Conservation (phyloP, 2,113 vertebrate genomes). For the Girardinichthys multiradiatus region DNA sequence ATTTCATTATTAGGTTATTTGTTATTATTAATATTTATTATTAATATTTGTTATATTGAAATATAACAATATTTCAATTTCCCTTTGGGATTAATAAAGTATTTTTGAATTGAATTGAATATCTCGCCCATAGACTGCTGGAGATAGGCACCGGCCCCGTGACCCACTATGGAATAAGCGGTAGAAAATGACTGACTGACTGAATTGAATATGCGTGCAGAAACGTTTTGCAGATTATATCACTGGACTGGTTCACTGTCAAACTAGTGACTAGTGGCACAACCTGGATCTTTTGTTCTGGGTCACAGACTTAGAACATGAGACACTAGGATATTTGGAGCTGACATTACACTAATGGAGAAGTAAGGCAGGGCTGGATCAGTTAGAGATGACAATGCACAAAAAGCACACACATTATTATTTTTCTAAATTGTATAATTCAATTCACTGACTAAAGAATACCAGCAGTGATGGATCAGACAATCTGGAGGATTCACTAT, state of each 20-base stretch:
- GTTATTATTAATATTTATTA: no score
- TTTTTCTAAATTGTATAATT: neutral
- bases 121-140: no score
- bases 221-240: slow-evolving; percentile 41
- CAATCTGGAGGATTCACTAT: neutral
- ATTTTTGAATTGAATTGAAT: no score
- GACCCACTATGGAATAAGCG: no score
- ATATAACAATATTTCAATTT: no score
- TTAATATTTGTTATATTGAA: no score
- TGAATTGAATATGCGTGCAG: slow-evolving; percentile 38
- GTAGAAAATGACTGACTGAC: no score
- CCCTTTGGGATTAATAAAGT: no score
- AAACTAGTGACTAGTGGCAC: slow-evolving; percentile 22
- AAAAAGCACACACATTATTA: slow-evolving; percentile 9
- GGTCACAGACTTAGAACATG: slow-evolving; percentile 46
- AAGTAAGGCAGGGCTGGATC: slow-evolving; percentile 40
- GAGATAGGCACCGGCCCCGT: no score
- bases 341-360: slow-evolving; percentile 44
- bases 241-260: slow-evolving; percentile 48
- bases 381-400: slow-evolving; percentile 4
- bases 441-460: neutral
- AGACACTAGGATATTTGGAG: slow-evolving; percentile 15
- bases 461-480: slow-evolving; percentile 11
- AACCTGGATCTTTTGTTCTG: slow-evolving; percentile 50
- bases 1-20: no score